Conservation (phyloP, 1,140 invertebrate species). For the Hyposmocoma kahamanoa region DNA sequence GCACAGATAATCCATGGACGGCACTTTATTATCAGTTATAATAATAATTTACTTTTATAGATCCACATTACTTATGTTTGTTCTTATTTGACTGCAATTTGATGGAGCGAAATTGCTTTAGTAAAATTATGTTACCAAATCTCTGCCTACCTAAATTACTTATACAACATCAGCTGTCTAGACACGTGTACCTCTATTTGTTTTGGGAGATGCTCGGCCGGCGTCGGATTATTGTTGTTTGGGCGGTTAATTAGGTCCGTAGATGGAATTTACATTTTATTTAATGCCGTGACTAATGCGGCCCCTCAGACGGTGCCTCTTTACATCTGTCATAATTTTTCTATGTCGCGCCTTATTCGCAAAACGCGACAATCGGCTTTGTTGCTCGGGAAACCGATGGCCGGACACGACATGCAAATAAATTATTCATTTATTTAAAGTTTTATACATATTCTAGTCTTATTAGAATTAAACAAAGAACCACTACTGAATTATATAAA, state of each 20-base stretch:
- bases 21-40: slow-evolving; percentile 72
- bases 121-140: slow-evolving; percentile 64
- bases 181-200: slow-evolving; percentile 32
- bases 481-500: slow-evolving; percentile 26
- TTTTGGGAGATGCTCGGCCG: slow-evolving; percentile 23
- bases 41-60: slow-evolving; percentile 73
- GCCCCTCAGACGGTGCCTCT: slow-evolving; percentile 26
- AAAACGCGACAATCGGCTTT: slow-evolving; percentile 59
- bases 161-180: too few relatives aligned
- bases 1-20: slow-evolving; percentile 65
- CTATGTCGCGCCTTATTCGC: slow-evolving; percentile 67
- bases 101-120: slow-evolving; percentile 51
- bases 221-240: slow-evolving; percentile 41
- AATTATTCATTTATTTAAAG: slow-evolving; percentile 52
- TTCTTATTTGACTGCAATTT: slow-evolving; percentile 65
- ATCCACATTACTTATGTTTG: slow-evolving; percentile 67
- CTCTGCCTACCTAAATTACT: too few relatives aligned
- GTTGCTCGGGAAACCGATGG: slow-evolving; percentile 39
- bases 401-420: slow-evolving; percentile 29
- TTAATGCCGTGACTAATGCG: slow-evolving; percentile 61
- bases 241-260: slow-evolving; percentile 43
- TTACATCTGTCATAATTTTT: slow-evolving; percentile 72
- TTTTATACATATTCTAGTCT: slow-evolving; percentile 29
- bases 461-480: slow-evolving; percentile 29
- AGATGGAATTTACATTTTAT: slow-evolving; percentile 49